phyloP scores from a whole-genome alignment of 1,140 invertebrate species.

The Orius insidiosus region DNA sequence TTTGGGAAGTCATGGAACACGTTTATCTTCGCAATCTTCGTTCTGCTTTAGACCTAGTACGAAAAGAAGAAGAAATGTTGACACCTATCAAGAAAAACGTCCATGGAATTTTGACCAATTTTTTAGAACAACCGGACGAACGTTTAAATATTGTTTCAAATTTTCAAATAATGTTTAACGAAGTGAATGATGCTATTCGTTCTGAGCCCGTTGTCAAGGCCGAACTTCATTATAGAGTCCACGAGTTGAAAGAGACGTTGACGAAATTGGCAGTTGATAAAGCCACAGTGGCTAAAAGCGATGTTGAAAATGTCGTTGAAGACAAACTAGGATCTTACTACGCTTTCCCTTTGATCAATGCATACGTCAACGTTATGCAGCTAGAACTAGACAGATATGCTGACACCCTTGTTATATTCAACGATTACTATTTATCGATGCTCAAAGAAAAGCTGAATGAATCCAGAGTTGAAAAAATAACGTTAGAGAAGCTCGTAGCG shows the following conservation, averaged over 20 bases:
- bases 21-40: slow-evolving; percentile 6
- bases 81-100: slow-evolving; percentile 11
- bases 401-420: slow-evolving; percentile 15
- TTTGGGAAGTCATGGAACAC: slow-evolving; percentile 12
- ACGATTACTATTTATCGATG: slow-evolving; percentile 11
- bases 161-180: slow-evolving; percentile 15
- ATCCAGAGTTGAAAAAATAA: neutral
- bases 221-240: slow-evolving; percentile 13
- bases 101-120: neutral
- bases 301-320: neutral
- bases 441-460: neutral
- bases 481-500: neutral
- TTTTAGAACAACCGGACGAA: slow-evolving; percentile 2
- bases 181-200: slow-evolving; percentile 7
- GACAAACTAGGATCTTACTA: slow-evolving; percentile 11
- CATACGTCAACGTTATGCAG: slow-evolving; percentile 11
- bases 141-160: slow-evolving; percentile 10
- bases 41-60: slow-evolving; percentile 5
- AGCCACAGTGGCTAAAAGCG: neutral
- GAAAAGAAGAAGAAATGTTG: neutral
- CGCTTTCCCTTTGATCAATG: neutral
- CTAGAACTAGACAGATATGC: slow-evolving; percentile 12
- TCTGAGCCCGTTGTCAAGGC: slow-evolving; percentile 8
- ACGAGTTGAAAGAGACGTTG: slow-evolving; percentile 11
- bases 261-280: slow-evolving; percentile 6